Evolutionary conservation across 2,113 vertebrate genomes (phyloP), one percentile per base, ranked within the genome.

Genomic region (Beaufortia kweichowensis): DNA sequence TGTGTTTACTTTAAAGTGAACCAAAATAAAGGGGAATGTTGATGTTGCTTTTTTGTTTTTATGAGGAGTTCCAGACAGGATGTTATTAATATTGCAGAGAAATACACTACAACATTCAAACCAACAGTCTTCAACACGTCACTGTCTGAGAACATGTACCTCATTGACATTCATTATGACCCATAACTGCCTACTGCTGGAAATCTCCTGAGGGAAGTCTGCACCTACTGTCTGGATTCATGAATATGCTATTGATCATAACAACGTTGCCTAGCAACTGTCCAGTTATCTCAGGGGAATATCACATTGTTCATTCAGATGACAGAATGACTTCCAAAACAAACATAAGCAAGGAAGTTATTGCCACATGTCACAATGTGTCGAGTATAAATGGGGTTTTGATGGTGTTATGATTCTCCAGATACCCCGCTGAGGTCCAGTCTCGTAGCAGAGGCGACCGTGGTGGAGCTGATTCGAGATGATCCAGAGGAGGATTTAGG

Each of bases 401-500:
- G 6, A 19, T 56, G 43, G 9, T 50, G 19, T 41, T 8, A 53
- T 41, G 29, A 8, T 56, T 59, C 74, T 60, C 0, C 84, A 96
- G 94, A 95, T 71, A 88, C 92, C 31, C 92, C 93, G 0, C 88
- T 93, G 56, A 90, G 94, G 79, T 94, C 93, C 10, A 97, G 94
- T 75, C 92, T 96, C 6, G 90, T 97, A 78, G 94, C 95, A 0
- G 95, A 96, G 87, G 92, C 95, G 0, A 94, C 85, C 17, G 85
- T 92, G 0, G 88, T 96, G 21, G 94, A 95, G 86, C 90, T 97
- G 83, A 90, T 92, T 78, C 90, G 93, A 71, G 93, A 94, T 1
- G 93, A 95, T 63, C 90, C 90, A 0, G 93, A 93, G 55, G 93
- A 95, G 53, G 93, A 94, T 53, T 89, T 96, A 75, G 95, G 95